These are phyloP conservation scores for Mastomys natalensis DNA, from an alignment of 2,113 vertebrate species.

Conservation along the genomic window DNA sequence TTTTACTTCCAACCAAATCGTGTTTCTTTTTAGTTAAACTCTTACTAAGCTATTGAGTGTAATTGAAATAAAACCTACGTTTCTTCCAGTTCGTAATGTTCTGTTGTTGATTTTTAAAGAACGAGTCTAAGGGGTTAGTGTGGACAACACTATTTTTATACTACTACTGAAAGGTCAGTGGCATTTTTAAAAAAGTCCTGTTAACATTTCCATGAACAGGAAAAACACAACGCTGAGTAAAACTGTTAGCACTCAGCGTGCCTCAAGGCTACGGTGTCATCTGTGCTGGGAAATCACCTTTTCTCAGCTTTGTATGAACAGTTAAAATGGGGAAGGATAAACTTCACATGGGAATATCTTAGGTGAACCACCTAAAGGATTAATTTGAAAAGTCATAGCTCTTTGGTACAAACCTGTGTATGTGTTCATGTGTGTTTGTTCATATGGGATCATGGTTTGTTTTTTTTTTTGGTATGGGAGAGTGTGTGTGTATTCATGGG, in stretches of 20 bases:
- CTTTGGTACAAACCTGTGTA: neutral
- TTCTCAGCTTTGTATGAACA: neutral
- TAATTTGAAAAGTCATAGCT: neutral
- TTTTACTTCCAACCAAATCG: neutral
- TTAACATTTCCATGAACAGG: neutral
- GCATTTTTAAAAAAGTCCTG: neutral
- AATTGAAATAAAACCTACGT: neutral
- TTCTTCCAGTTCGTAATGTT: neutral
- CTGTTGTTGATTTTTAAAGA: neutral
- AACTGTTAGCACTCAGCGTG: neutral
- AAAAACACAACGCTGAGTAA: neutral
- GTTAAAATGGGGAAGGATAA: neutral
- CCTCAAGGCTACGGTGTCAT: neutral
- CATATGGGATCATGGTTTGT: too few species aligned
- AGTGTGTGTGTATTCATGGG: neutral
- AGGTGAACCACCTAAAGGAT: neutral
- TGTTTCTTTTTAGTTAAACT: neutral
- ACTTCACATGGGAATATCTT: neutral
- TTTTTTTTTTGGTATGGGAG: neutral
- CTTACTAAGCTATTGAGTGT: neutral
- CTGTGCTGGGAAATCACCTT: neutral
- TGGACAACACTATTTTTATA: neutral
- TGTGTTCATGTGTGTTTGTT: neutral
- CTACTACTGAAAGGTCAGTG: neutral
- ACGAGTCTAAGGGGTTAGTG: neutral